phyloP scores from a whole-genome alignment of 1,140 invertebrate genomes.

The Homalodisca vitripennis region DNA sequence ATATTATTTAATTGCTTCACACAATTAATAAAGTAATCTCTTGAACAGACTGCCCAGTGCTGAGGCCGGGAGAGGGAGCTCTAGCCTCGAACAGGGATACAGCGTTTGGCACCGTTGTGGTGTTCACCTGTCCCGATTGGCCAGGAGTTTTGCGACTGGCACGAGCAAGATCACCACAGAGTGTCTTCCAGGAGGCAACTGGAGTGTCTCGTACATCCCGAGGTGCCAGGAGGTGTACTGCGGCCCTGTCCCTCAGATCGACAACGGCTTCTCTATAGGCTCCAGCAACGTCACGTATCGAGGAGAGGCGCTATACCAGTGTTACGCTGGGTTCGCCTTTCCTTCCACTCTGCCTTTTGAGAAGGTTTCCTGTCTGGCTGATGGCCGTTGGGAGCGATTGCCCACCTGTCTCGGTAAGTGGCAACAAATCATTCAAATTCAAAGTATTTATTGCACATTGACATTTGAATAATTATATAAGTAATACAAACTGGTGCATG shows the following conservation, averaged over 20 bases:
- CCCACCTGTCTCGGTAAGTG: slow-evolving; percentile 78
- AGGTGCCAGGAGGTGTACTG: slow-evolving; percentile 97
- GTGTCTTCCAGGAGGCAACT: slow-evolving; percentile 87
- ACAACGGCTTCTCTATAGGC: slow-evolving; percentile 94
- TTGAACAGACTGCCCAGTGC: slow-evolving; percentile 77
- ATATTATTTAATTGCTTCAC: too few species aligned
- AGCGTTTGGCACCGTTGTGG: slow-evolving; percentile 86
- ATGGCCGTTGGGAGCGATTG: slow-evolving; percentile 88
- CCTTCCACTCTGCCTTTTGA: slow-evolving; percentile 83
- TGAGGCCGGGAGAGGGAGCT: slow-evolving; percentile 81
- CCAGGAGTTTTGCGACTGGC: slow-evolving; percentile 93
- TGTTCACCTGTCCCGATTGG: slow-evolving; percentile 88
- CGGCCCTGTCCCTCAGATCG: slow-evolving; percentile 95
- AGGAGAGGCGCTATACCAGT: slow-evolving; percentile 92
- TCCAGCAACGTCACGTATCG: slow-evolving; percentile 93
- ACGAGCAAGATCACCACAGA: slow-evolving; percentile 78
- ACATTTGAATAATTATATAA: too few species aligned
- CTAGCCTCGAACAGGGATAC: slow-evolving; percentile 89
- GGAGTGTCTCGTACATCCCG: slow-evolving; percentile 90
- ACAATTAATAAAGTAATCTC: slow-evolving; percentile 14
- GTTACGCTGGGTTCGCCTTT: slow-evolving; percentile 95
- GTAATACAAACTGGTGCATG: too few species aligned
- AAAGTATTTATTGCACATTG: too few species aligned
- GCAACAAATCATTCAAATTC: too few species aligned
- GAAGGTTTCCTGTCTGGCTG: slow-evolving; percentile 83